Conservation (phyloP, 1,140 invertebrate species). For the Probaryconus sp. region DNA sequence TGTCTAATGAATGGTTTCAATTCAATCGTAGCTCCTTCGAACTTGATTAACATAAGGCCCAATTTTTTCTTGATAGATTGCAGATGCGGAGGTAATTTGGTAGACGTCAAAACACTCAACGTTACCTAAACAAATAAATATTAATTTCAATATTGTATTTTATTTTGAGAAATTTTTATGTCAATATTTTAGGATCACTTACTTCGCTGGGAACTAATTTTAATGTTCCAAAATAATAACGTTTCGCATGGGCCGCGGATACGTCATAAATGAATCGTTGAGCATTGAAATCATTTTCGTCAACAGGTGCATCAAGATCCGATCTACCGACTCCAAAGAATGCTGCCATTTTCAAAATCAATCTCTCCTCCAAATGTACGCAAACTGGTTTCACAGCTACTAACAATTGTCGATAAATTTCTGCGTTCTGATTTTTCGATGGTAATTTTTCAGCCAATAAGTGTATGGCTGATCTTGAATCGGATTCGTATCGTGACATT, state of each 20-base stretch:
- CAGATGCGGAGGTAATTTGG: slow-evolving; percentile 87
- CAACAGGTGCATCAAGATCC: slow-evolving; percentile 74
- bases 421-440: slow-evolving; percentile 85
- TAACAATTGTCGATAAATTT: slow-evolving; percentile 86
- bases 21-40: slow-evolving; percentile 97
- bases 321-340: slow-evolving; percentile 80
- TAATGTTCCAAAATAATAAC: slow-evolving; percentile 94
- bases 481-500: slow-evolving; percentile 71
- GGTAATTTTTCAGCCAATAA: slow-evolving; percentile 83
- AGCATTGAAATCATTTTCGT: slow-evolving; percentile 87
- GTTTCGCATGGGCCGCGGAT: slow-evolving; percentile 86
- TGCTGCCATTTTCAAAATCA: slow-evolving; percentile 90
- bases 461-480: slow-evolving; percentile 81
- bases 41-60: slow-evolving; percentile 93
- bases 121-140: slow-evolving; percentile 80
- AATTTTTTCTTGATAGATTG: slow-evolving; percentile 90
- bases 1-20: slow-evolving; percentile 90
- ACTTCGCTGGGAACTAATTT: slow-evolving; percentile 87
- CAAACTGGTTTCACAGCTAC: slow-evolving; percentile 90
- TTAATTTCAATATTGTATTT: slow-evolving; percentile 6
- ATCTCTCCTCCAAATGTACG: slow-evolving; percentile 90
- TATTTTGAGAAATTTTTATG: neutral
- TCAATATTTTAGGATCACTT: slow-evolving; percentile 37
- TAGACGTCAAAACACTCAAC: slow-evolving; percentile 91
- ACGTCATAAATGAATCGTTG: slow-evolving; percentile 88